Evolutionary conservation across 2,797 vertebrate genomes (phyloP), one percentile per base, ranked within the genome.

Genomic region (Spea hammondii): DNA sequence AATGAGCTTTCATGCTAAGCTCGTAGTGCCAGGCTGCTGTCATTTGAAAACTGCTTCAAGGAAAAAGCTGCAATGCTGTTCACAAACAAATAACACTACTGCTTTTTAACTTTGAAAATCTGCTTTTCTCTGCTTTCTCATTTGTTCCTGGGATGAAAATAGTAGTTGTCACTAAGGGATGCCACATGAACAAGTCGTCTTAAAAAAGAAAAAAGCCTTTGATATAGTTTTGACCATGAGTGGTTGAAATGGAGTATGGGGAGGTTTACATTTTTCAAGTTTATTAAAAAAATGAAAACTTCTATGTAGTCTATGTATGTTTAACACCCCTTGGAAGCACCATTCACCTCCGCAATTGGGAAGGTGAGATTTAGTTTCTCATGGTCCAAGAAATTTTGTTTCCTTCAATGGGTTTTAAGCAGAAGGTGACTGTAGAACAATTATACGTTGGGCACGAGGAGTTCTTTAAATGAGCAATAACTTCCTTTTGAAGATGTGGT

Each of bases 121-220:
- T 72, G 69, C 55, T 81, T 65, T 59, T 59, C 57, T 66, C 45
- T 53, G 32, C 12, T 81, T 77, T 81, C 48, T 77, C 70, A 62
- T 77, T 81, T 72, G 74, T 81, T 81, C 69, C 73, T 48, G 74
- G 68, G 69, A 66, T 80, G 68, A 60, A 76, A 79, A 79, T 14
- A 55, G 66, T 70, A 60, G 50, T 65, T 74, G 70, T 65, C 78
- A 72, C 79, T 53, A 67, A 76, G 68, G 79, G 68, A 75, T 4
- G 66, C 78, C 72, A 57, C 65, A 79, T 75, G 65, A 74, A 79
- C 55, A 74, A 62, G 65, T 32, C 2, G 32, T 46, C 60, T 70
- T 7, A 62, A 46, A 69, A 57, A 46, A 14, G 9, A 47, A 65
- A 53, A 72, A 78, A 72, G 6, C 8, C 49, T 62, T 62, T 62